These are phyloP conservation scores for Phaonia tiefii DNA, from an alignment of 2,888 invertebrate species.

Conservation along the genomic window DNA sequence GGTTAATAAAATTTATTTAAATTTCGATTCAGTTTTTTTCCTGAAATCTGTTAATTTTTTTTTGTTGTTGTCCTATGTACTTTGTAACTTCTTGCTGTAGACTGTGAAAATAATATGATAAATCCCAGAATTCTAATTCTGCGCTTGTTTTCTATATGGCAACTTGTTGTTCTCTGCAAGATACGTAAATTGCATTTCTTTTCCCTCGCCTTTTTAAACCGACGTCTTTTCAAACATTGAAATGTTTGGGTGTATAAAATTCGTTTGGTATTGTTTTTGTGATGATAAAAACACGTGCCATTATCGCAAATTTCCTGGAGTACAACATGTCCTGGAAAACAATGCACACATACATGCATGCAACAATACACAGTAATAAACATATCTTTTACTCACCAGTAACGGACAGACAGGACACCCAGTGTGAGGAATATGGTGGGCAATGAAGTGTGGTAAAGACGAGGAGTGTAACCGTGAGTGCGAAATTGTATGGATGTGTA, in stretches of 20 bases:
- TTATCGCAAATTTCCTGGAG: conserved; percentile 65
- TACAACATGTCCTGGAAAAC: conserved; percentile 40
- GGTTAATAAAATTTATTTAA: too few relatives aligned
- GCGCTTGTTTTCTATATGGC: too few relatives aligned
- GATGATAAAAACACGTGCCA: conserved; percentile 64
- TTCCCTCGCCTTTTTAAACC: background rate
- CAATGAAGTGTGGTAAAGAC: background rate
- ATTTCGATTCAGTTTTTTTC: too few relatives aligned
- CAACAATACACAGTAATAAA: conserved; percentile 14
- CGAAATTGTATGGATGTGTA: conserved; percentile 22
- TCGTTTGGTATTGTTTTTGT: conserved; percentile 39
- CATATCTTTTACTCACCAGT: conserved; percentile 27
- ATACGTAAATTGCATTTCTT: background rate
- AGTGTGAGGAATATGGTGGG: background rate
- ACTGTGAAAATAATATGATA: too few relatives aligned
- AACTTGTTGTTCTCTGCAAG: background rate
- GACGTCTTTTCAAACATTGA: background rate
- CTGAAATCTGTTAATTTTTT: too few relatives aligned
- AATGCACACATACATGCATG: conserved; percentile 35
- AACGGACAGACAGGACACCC: background rate
- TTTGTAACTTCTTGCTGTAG: too few relatives aligned
- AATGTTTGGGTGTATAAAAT: conserved; percentile 20
- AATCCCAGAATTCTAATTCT: too few relatives aligned
- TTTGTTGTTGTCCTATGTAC: too few relatives aligned
- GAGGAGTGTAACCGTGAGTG: background rate